Evolutionary conservation across 2,888 invertebrate genomes (phyloP).

Genomic region (Amorpha juglandis): DNA sequence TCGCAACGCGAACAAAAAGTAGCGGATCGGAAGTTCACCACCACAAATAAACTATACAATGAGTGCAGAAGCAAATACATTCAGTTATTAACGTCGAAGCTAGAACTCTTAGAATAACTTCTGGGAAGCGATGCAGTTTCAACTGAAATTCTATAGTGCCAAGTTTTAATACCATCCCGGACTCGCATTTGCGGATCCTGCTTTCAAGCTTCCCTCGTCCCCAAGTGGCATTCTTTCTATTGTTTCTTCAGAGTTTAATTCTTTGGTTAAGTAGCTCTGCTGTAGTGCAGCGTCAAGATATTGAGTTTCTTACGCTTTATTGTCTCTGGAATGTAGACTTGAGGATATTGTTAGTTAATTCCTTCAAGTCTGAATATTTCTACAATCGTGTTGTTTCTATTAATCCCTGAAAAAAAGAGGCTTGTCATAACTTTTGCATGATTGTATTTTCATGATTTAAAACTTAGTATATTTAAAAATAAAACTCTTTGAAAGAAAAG

Average conservation of each 20-base stretch:
- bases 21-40: background rate
- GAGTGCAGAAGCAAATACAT: conserved; percentile 18
- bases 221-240: conserved; percentile 31
- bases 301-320: background rate
- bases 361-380: too few species aligned
- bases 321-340: background rate
- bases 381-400: too few species aligned
- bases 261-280: conserved; percentile 29
- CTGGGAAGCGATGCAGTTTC: conserved; percentile 48
- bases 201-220: conserved; percentile 55
- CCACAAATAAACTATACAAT: conserved; percentile 17
- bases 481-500: too few species aligned
- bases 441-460: too few species aligned
- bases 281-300: background rate
- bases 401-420: too few species aligned
- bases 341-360: background rate
- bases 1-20: background rate
- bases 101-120: conserved; percentile 34
- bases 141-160: conserved; percentile 59
- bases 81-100: conserved; percentile 16
- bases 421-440: too few species aligned
- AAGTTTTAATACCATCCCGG: conserved; percentile 61
- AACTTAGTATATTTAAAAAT: too few species aligned
- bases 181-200: conserved; percentile 48
- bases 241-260: conserved; percentile 32